Evolutionary conservation across 2,797 vertebrate species (phyloP).

Genomic region (Siniperca scherzeri): DNA sequence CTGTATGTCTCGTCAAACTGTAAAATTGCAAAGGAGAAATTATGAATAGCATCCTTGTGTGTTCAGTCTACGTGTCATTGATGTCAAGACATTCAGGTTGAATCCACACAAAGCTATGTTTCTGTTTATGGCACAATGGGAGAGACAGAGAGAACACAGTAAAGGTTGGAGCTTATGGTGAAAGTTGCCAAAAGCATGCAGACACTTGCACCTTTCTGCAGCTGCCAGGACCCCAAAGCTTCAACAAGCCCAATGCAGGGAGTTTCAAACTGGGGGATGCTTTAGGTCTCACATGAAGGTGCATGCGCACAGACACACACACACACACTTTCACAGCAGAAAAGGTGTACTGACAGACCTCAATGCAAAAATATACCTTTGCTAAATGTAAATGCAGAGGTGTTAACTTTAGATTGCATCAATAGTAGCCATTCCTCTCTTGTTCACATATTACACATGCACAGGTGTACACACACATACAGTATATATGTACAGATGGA

Average conservation of each 20-base stretch:
- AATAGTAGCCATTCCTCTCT: not conserved
- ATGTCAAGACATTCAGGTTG: slow-evolving; percentile 41
- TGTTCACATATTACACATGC: slow-evolving; percentile 4
- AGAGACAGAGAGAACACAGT: slow-evolving; percentile 15
- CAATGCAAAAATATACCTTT: slow-evolving; percentile 27
- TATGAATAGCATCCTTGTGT: slow-evolving; percentile 13
- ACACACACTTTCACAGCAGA: slow-evolving; percentile 13
- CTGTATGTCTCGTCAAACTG: not conserved
- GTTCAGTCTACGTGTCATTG: slow-evolving; percentile 9
- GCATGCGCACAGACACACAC: slow-evolving; percentile 3
- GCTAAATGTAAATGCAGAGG: slow-evolving; percentile 21
- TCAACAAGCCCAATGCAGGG: slow-evolving; percentile 75
- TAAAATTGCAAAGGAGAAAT: slow-evolving; percentile 5
- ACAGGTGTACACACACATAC: slow-evolving; percentile 3
- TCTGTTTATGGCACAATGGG: slow-evolving; percentile 51
- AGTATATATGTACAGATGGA: not conserved
- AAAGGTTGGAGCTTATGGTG: slow-evolving; percentile 55
- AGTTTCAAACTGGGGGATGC: slow-evolving; percentile 56
- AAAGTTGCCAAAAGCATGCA: slow-evolving; percentile 71
- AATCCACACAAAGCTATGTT: slow-evolving; percentile 47
- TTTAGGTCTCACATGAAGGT: slow-evolving; percentile 52
- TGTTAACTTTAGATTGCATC: slow-evolving; percentile 6
- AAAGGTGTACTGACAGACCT: slow-evolving; percentile 26
- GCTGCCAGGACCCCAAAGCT: slow-evolving; percentile 78
- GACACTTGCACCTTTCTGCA: slow-evolving; percentile 57